A percentile compares a stretch with the other conserved stretches of the same genome.
Conservation (phyloP, 2,888 invertebrate species). For the Tetragnatha montana region DNA sequence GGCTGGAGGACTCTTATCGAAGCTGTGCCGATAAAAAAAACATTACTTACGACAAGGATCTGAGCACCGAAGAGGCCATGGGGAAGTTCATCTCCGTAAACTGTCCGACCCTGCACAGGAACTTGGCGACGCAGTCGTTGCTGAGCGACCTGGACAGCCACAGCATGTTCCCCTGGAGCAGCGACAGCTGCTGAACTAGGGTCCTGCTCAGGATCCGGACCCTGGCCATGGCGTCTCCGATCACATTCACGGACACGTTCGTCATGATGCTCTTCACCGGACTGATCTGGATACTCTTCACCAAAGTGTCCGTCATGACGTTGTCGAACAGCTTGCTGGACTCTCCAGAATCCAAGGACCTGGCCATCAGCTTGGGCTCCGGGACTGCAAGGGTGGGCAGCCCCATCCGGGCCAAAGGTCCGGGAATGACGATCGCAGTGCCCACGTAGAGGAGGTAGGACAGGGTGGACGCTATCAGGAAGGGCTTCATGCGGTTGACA, state of each 20-base stretch:
- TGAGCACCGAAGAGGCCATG: slow-evolving; percentile 32
- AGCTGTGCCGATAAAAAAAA: too few species aligned
- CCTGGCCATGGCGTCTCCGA: slow-evolving; percentile 36
- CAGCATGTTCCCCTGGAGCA: slow-evolving; percentile 45
- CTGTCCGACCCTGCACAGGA: slow-evolving; percentile 61
- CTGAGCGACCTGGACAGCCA: slow-evolving; percentile 40
- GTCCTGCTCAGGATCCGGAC: slow-evolving; percentile 36
- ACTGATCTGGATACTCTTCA: slow-evolving; percentile 53
- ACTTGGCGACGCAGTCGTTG: slow-evolving; percentile 47
- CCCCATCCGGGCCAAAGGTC: slow-evolving; percentile 28
- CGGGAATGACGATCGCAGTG: slow-evolving; percentile 50
- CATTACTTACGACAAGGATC: slow-evolving; percentile 62
- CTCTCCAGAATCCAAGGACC: slow-evolving; percentile 30
- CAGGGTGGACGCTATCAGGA: slow-evolving; percentile 52
- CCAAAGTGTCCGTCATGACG: slow-evolving; percentile 48
- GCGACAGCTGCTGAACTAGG: slow-evolving; percentile 32
- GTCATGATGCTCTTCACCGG: slow-evolving; percentile 64
- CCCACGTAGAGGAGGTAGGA: slow-evolving; percentile 55
- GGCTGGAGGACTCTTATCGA: too few species aligned
- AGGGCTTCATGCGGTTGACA: slow-evolving; percentile 25
- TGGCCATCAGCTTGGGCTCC: slow-evolving; percentile 10
- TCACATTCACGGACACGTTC: slow-evolving; percentile 56
- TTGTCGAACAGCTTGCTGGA: slow-evolving; percentile 37
- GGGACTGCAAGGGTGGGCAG: slow-evolving; percentile 36
- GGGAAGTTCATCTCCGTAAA: slow-evolving; percentile 60